phyloP scores from a whole-genome alignment of 2,113 vertebrate genomes.

The Microtus richardsoni region DNA sequence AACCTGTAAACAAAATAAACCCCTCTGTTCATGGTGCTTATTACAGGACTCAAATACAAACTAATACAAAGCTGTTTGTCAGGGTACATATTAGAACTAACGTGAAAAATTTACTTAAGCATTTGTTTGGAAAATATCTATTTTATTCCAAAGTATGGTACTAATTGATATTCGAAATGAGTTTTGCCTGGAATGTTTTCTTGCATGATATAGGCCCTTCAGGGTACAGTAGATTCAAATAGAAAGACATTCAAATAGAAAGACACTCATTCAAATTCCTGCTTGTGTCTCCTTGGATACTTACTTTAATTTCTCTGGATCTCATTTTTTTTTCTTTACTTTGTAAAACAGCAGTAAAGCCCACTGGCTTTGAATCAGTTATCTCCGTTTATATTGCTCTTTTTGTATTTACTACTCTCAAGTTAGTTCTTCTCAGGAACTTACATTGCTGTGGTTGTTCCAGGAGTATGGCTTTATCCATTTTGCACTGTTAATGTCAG shows the following conservation, averaged over 20 bases:
- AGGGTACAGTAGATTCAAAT: conserved; percentile 30
- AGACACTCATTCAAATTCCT: background rate
- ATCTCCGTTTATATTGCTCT: conserved; percentile 8
- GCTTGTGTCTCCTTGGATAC: conserved; percentile 48
- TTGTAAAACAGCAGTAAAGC: conserved; percentile 24
- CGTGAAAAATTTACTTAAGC: background rate
- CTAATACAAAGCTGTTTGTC: background rate
- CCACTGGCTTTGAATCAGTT: conserved; percentile 13
- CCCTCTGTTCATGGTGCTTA: background rate
- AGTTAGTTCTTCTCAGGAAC: conserved; percentile 27
- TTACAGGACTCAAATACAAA: background rate
- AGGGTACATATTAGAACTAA: background rate
- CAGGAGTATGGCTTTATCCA: background rate
- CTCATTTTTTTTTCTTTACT: background rate
- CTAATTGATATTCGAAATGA: background rate
- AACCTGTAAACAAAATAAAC: background rate
- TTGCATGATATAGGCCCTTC: background rate
- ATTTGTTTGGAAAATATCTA: background rate
- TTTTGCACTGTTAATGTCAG: background rate
- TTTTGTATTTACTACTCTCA: background rate
- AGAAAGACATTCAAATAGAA: conserved; percentile 50
- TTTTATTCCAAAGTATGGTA: conserved; percentile 1
- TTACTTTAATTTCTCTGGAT: conserved; percentile 35
- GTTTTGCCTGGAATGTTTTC: conserved; percentile 55
- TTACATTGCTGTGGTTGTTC: background rate